These are phyloP conservation scores for Scolopax mira DNA, from an alignment of 2,113 vertebrate species.

Conservation along the genomic window DNA sequence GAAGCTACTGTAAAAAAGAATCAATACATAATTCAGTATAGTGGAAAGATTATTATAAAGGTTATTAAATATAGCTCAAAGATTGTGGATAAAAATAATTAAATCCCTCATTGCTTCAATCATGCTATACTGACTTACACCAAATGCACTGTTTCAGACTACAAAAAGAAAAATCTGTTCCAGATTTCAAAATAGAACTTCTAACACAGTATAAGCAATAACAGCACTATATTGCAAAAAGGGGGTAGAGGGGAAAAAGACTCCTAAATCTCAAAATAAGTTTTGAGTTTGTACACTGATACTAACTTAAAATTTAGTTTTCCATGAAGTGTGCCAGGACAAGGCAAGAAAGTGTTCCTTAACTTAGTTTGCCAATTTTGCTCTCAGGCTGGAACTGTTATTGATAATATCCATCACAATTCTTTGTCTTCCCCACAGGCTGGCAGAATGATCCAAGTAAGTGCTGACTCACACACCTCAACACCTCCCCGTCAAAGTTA, in stretches of 20 bases:
- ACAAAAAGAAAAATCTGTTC: background rate
- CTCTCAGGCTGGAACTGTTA: background rate
- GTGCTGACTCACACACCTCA: background rate
- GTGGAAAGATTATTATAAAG: background rate
- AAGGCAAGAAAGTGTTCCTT: background rate
- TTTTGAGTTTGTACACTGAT: background rate
- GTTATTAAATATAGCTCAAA: background rate
- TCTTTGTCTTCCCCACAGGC: slow-evolving; percentile 1
- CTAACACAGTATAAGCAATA: background rate
- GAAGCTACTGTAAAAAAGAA: slow-evolving; percentile 2
- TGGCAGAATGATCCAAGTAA: background rate
- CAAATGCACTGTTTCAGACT: background rate
- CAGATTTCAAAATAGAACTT: background rate
- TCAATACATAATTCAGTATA: background rate
- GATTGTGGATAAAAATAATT: background rate
- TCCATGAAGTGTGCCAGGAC: background rate
- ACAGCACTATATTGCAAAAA: background rate
- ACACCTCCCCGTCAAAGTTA: slow-evolving; percentile 10
- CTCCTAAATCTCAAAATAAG: background rate
- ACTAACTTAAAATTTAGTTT: background rate
- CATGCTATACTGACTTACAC: background rate
- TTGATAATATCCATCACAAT: slow-evolving; percentile 24
- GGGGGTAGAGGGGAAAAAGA: accelerated
- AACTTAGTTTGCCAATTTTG: slow-evolving; percentile 7
- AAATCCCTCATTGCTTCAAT: background rate